phyloP scores from a whole-genome alignment of 2,113 vertebrate species.

The Eptatretus burgeri region DNA sequence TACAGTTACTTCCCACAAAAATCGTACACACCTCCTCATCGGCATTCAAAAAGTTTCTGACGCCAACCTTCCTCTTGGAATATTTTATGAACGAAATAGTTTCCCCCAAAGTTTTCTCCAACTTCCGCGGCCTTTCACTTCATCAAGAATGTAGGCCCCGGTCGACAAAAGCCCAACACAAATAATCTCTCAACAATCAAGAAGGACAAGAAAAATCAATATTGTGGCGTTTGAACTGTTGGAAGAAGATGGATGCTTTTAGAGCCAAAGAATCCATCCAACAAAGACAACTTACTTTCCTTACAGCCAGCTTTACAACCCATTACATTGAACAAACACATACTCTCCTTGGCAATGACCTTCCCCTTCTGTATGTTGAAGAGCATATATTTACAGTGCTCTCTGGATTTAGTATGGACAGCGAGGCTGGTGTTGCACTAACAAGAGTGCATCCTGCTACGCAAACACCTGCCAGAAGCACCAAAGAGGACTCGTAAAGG shows the following conservation, averaged over 20 bases:
- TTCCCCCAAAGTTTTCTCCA: too few relatives aligned
- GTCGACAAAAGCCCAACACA: too few relatives aligned
- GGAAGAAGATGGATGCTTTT: constrained; percentile 6
- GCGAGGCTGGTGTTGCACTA: background rate
- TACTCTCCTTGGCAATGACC: constrained; percentile 4
- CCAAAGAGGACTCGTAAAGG: constrained; percentile 2
- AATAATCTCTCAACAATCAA: background rate
- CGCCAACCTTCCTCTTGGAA: too few relatives aligned
- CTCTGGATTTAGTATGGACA: background rate
- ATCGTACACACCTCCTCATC: too few relatives aligned
- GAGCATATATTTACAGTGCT: constrained; percentile 1
- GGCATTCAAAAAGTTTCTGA: too few relatives aligned
- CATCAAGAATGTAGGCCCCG: too few relatives aligned
- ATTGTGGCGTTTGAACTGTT: background rate
- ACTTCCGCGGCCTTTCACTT: too few relatives aligned
- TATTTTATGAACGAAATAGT: too few relatives aligned
- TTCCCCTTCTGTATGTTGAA: constrained; percentile 3
- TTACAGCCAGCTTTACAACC: background rate
- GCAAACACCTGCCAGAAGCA: constrained; percentile 1
- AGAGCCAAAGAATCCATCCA: background rate
- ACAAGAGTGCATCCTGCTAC: background rate
- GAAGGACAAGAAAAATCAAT: constrained; percentile 1
- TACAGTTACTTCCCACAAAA: too few relatives aligned
- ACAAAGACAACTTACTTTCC: constrained; percentile 4
- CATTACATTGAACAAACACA: constrained; percentile 5